Evolutionary conservation across 1,140 invertebrate genomes (phyloP).

Genomic region (Vanessa atalanta): DNA sequence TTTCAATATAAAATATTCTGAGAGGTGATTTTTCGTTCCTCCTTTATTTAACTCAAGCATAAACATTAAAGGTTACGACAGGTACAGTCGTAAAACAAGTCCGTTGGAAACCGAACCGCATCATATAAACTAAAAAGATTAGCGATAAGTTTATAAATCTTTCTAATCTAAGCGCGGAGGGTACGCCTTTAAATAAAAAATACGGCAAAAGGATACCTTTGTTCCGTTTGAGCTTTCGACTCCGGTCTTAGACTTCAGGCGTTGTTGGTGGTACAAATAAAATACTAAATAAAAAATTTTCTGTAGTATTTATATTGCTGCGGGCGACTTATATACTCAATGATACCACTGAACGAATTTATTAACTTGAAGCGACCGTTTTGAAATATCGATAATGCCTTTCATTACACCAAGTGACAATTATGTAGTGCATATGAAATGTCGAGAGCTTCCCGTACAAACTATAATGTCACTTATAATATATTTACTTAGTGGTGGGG

Average conservation of each 20-base stretch:
- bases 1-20: not conserved
- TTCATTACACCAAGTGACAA: too few relatives aligned
- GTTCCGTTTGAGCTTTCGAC: constrained; percentile 52
- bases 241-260: constrained; percentile 54
- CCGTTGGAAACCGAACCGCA: constrained; percentile 7
- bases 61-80: not conserved
- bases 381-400: too few relatives aligned
- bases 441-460: too few relatives aligned
- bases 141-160: constrained; percentile 40
- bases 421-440: too few relatives aligned
- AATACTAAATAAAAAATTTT: not conserved
- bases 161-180: constrained; percentile 32
- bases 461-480: too few relatives aligned
- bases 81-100: not conserved
- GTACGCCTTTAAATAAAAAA: constrained; percentile 44
- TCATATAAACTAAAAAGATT: constrained; percentile 36
- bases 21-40: not conserved
- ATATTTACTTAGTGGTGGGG: too few relatives aligned
- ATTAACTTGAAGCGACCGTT: too few relatives aligned
- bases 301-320: too few relatives aligned
- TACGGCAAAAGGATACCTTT: constrained; percentile 63
- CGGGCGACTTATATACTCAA: too few relatives aligned
- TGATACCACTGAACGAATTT: too few relatives aligned
- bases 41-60: not conserved
- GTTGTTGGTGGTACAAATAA: constrained; percentile 40